Base-by-base conservation (phyloP, 1,140 invertebrate species). In the Nasonia giraulti region DNA sequence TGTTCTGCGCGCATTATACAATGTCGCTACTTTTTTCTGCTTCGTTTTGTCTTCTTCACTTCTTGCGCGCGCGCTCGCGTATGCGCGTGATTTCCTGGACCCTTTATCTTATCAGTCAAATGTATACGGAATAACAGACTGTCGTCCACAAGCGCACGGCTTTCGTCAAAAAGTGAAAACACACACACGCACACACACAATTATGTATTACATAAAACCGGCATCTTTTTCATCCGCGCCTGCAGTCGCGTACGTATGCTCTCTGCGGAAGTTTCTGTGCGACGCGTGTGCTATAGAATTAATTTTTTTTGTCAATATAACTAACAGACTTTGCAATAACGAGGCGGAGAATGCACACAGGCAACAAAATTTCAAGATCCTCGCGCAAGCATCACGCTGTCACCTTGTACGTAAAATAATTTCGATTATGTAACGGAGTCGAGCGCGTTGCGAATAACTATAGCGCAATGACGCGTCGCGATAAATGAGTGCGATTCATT, bases 31-130 rank as follows among this genome's bases (percentile, higher is more conserved):
- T 20, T 17, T 20, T 62, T 62, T 62, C 20, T 31, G 17, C 78
- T 82, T 55, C 33, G 4, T 37, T 74, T 31, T 82, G 37, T 62
- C n/a, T 75, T 75, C 40, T 17, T 75, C 20, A n/a, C 2, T 75
- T 80, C 20, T 75, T 31, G 7, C 14, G 44, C 20, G 3, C 14
- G 4, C 2, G 23, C 66, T 1, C 14, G 33, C 2, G 23, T 37
- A 12, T 69, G 50, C 14, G 20, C 40, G 66, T 55, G 69, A n/a
- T 73, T 33, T 11, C 44, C n/a, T 17, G 50, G 2, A 69, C 44
- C 27, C 47, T 62, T 75, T 75, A 82, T 75, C 80, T 82, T 75
- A 82, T 82, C 80, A 75, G 50, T 27, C 47, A 1, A 50, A 50
- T 10, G 8, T 44, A 44, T 44, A 44, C 40, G 33, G 33, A 37